Percentiles rank a stretch among this genome's conserved stretches.
Evolutionary conservation across 1,140 invertebrate genomes (phyloP).

Genomic region (Drosophila micromelanica): DNA sequence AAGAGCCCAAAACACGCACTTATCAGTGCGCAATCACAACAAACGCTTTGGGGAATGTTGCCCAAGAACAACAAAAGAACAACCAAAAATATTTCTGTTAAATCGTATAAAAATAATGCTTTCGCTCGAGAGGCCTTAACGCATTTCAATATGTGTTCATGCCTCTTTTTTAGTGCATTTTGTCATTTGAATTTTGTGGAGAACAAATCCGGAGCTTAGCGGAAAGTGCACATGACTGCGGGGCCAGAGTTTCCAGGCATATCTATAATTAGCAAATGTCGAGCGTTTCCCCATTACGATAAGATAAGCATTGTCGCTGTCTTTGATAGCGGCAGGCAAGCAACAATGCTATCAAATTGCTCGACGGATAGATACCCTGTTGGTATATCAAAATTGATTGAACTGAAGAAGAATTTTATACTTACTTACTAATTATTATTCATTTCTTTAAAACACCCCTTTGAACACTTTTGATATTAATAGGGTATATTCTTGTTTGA

Average conservation of each 20-base stretch:
- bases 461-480: not conserved
- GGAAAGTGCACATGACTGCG: slow-evolving; percentile 45
- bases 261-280: slow-evolving; percentile 77
- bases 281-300: slow-evolving; percentile 36
- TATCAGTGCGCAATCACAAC: slow-evolving; percentile 73
- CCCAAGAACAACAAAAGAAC: slow-evolving; percentile 2
- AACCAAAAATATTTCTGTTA: not conserved
- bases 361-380: too few relatives aligned
- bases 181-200: slow-evolving; percentile 22
- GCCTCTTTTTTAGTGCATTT: slow-evolving; percentile 22
- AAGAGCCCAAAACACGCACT: slow-evolving; percentile 56
- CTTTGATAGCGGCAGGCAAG: slow-evolving; percentile 19
- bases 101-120: slow-evolving; percentile 20
- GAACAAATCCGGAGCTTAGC: slow-evolving; percentile 5
- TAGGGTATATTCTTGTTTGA: not conserved
- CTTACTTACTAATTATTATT: too few relatives aligned
- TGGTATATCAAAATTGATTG: too few relatives aligned
- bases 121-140: slow-evolving; percentile 12
- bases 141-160: slow-evolving; percentile 1
- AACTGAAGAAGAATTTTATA: too few relatives aligned
- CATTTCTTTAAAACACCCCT: not conserved
- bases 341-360: not conserved
- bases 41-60: slow-evolving; percentile 34
- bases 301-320: slow-evolving; percentile 49
- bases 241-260: slow-evolving; percentile 27